These are phyloP conservation scores for Neotoma lepida DNA, from an alignment of 2,113 vertebrate species.

Conservation along the genomic window DNA sequence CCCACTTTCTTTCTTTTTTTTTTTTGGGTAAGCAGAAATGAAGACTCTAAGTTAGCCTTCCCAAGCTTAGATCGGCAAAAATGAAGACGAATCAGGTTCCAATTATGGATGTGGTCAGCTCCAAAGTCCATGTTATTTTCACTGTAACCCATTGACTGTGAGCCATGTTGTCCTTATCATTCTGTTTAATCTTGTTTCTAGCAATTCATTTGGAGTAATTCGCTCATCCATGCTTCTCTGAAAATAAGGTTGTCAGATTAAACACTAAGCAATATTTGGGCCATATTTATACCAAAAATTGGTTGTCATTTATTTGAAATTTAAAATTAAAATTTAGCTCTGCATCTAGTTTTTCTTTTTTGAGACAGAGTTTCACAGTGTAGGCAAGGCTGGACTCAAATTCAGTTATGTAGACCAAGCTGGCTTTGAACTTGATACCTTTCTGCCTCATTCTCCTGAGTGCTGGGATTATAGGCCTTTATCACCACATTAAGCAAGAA, in stretches of 20 bases:
- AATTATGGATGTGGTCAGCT: slow-evolving; percentile 3
- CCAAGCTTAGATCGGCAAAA: not conserved
- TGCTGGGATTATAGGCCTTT: not conserved
- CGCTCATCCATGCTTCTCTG: slow-evolving; percentile 7
- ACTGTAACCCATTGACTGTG: not conserved
- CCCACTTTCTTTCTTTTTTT: not conserved
- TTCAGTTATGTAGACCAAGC: not conserved
- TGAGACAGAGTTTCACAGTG: not conserved
- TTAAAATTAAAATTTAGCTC: slow-evolving; percentile 51
- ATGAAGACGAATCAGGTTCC: not conserved
- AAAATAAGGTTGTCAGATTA: slow-evolving; percentile 60
- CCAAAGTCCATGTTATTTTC: slow-evolving; percentile 15
- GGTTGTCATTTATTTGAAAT: not conserved
- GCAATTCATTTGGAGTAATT: not conserved
- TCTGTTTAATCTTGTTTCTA: slow-evolving; percentile 12
- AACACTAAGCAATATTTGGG: slow-evolving; percentile 14
- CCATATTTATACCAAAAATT: not conserved
- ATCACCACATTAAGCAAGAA: not conserved
- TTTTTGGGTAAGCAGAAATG: slow-evolving; percentile 46
- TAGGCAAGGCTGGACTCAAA: not conserved
- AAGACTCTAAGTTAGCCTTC: slow-evolving; percentile 13
- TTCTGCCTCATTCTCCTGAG: not conserved
- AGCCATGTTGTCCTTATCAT: not conserved
- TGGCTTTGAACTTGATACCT: not conserved
- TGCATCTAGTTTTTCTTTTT: not conserved